These are phyloP conservation scores for Rhinella marina DNA, from an alignment of 2,797 vertebrate species.

Conservation along the genomic window DNA sequence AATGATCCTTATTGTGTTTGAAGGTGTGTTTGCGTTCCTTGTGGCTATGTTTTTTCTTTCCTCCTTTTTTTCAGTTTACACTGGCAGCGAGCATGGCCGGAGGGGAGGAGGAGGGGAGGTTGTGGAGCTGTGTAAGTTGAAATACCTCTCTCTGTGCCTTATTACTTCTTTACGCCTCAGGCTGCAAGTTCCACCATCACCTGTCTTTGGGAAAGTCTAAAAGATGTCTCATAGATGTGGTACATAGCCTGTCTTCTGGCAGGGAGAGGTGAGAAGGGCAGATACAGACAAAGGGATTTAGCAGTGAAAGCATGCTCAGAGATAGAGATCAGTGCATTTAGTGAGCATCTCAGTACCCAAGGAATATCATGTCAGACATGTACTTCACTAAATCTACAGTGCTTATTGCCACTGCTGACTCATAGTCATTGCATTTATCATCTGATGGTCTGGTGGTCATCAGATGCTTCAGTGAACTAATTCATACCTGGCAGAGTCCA, in stretches of 20 bases:
- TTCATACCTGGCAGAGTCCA: background rate
- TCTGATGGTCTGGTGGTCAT: too few relatives aligned
- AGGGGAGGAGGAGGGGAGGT: slow-evolving; percentile 54
- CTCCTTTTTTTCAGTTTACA: slow-evolving; percentile 44
- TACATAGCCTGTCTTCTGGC: slow-evolving; percentile 69
- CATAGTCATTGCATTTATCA: background rate
- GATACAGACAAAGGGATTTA: slow-evolving; percentile 86
- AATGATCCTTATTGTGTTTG: slow-evolving; percentile 76
- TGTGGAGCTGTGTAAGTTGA: slow-evolving; percentile 44
- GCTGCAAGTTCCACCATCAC: slow-evolving; percentile 86
- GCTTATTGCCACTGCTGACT: background rate
- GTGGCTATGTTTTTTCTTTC: slow-evolving; percentile 44
- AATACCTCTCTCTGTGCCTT: slow-evolving; percentile 57
- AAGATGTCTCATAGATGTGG: slow-evolving; percentile 75
- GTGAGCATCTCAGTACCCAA: slow-evolving; percentile 36
- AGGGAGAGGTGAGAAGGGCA: slow-evolving; percentile 75
- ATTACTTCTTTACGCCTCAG: slow-evolving; percentile 74
- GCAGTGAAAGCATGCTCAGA: slow-evolving; percentile 64
- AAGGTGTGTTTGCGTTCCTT: slow-evolving; percentile 76
- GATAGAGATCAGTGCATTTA: slow-evolving; percentile 48
- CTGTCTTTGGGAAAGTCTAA: slow-evolving; percentile 83
- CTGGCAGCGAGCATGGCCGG: slow-evolving; percentile 62
- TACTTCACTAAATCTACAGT: slow-evolving; percentile 18
- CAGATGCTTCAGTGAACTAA: background rate
- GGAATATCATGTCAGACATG: slow-evolving; percentile 41